Conservation (phyloP, 23 tunicate genomes). For the Ascidia mentula region DNA sequence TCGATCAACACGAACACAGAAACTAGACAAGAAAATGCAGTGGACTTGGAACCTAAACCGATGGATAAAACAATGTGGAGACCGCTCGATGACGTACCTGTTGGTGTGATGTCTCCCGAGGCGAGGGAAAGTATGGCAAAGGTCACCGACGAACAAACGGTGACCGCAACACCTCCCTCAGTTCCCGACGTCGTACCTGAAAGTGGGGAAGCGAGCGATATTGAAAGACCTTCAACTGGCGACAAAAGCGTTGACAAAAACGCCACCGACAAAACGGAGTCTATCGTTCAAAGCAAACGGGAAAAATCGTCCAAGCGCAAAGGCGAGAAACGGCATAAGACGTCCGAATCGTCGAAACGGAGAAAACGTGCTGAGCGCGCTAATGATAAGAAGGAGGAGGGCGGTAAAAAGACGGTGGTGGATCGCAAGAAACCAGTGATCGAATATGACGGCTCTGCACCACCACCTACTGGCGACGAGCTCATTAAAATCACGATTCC, state of each 20-base stretch:
- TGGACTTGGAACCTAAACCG: too few relatives aligned
- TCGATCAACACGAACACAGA: too few relatives aligned
- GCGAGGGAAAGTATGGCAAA: too few relatives aligned
- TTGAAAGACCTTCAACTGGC: too few relatives aligned
- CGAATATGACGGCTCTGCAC: constrained; percentile 78
- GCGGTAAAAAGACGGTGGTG: background rate
- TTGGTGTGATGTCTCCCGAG: too few relatives aligned
- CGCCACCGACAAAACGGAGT: constrained; percentile 1
- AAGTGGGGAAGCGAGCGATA: too few relatives aligned
- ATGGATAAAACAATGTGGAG: too few relatives aligned
- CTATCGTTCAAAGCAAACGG: background rate
- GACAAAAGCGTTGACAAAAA: background rate
- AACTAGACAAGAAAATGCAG: too few relatives aligned
- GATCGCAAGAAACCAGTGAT: constrained; percentile 15
- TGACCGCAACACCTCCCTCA: too few relatives aligned
- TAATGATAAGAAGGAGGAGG: constrained; percentile 5
- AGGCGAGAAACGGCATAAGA: background rate
- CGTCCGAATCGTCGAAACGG: background rate
- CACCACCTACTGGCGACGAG: constrained; percentile 73
- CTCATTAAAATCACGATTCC: constrained; percentile 75
- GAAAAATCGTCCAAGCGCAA: constrained; percentile 8
- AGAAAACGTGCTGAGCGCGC: background rate
- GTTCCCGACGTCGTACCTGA: too few relatives aligned
- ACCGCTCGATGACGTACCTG: too few relatives aligned
- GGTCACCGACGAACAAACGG: too few relatives aligned